Evolutionary conservation across 2,888 invertebrate species (phyloP).

Genomic region (Lymantria monacha): DNA sequence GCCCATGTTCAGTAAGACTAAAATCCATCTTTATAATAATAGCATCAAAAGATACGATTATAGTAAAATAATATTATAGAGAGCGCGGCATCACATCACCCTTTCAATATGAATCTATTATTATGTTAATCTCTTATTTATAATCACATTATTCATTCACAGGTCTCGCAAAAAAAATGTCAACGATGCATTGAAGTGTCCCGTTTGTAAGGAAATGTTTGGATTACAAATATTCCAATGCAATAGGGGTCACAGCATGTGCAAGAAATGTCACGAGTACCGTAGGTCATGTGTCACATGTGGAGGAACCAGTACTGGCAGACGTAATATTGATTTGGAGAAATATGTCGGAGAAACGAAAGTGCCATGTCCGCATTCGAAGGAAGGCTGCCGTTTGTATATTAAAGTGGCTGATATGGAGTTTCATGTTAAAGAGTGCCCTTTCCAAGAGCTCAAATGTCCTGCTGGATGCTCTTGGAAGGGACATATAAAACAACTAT

Average conservation of each 20-base stretch:
- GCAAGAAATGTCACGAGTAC: slow-evolving; percentile 36
- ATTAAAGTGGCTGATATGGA: slow-evolving; percentile 45
- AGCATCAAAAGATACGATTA: too few species aligned
- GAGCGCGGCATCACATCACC: too few species aligned
- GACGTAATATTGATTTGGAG: slow-evolving; percentile 55
- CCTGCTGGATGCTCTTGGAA: neutral
- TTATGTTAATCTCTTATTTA: too few species aligned
- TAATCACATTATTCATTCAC: neutral
- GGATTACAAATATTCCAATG: slow-evolving; percentile 52
- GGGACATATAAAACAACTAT: slow-evolving; percentile 56
- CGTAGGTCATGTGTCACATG: slow-evolving; percentile 42
- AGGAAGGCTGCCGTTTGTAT: slow-evolving; percentile 49
- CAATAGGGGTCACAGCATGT: slow-evolving; percentile 48
- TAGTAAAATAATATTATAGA: too few species aligned
- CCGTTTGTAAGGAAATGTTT: slow-evolving; percentile 43
- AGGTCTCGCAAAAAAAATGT: slow-evolving; percentile 17
- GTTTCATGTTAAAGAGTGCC: slow-evolving; percentile 54
- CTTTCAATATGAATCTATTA: too few species aligned
- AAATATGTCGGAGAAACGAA: slow-evolving; percentile 38
- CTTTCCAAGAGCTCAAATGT: slow-evolving; percentile 9
- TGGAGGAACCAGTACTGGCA: slow-evolving; percentile 32
- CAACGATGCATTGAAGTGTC: slow-evolving; percentile 36
- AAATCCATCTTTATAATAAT: too few species aligned
- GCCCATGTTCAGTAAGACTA: too few species aligned
- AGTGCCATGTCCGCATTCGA: slow-evolving; percentile 41